phyloP scores from a whole-genome alignment of 2,888 invertebrate species.

The Drosophila mulleri region DNA sequence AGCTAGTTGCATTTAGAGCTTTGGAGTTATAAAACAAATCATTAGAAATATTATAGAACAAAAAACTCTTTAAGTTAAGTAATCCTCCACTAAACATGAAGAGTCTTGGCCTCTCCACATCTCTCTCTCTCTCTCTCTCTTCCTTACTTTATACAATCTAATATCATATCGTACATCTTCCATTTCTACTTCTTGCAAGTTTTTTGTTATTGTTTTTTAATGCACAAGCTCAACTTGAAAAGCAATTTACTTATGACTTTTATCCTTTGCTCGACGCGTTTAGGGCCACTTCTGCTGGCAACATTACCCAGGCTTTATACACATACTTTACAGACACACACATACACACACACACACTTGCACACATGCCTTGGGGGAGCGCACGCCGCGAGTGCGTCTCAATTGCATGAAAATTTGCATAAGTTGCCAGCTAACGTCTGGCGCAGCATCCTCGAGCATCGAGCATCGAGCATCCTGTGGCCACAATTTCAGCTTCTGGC shows the following conservation, averaged over 20 bases:
- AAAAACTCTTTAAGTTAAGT: background rate
- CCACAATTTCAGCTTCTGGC: conserved; percentile 33
- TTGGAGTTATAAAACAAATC: background rate
- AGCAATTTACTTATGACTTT: conserved; percentile 75
- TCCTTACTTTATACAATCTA: background rate
- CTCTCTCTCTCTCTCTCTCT: background rate
- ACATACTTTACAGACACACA: conserved; percentile 21
- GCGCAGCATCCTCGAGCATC: conserved; percentile 14
- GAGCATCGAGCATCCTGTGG: conserved; percentile 27
- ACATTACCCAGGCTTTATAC: conserved; percentile 66
- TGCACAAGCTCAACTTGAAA: conserved; percentile 52
- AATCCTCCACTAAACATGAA: background rate
- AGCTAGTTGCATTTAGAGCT: too few relatives aligned
- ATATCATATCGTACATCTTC: background rate
- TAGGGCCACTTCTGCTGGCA: conserved; percentile 48
- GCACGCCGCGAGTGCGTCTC: conserved; percentile 66
- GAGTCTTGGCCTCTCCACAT: background rate
- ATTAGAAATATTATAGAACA: too few relatives aligned
- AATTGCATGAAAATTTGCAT: conserved; percentile 75
- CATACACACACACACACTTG: conserved; percentile 12
- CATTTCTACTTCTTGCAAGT: background rate
- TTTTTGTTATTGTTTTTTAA: conserved; percentile 45
- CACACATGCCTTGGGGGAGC: conserved; percentile 10
- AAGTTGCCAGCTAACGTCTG: conserved; percentile 73
- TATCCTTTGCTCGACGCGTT: conserved; percentile 61